Evolutionary conservation across 2,797 vertebrate species (phyloP), one percentile per base, ranked within the genome.

Genomic region (Botia kubotai): DNA sequence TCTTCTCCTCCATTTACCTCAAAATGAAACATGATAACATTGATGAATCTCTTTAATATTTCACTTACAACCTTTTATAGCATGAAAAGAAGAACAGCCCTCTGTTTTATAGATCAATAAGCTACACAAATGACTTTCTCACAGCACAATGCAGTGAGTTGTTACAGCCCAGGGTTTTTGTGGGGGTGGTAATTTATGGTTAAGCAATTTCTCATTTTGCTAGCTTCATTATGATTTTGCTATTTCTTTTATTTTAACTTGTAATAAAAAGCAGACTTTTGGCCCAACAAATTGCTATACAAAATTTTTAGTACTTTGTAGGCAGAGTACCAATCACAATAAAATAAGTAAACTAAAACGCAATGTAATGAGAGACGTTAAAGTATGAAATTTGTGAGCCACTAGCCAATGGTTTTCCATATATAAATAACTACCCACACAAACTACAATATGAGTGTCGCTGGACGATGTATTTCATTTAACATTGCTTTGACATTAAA

Each of bases 31-130:
- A 60, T 76, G 74, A 66, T 50, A 79, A 36, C 77, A 79, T 63
- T 62, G 68, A 71, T 63, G 62, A 48, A 79, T 79, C 68, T 70
- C 26, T 79, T 69, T 72, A 79, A 70, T 79, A 72, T 79, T 79
- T 62, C 53, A 52, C 26, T 58, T 70, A 62, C 36, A 73, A 43
- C 2, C 12, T 77, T 48, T 58, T 77, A 46, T 48, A 0, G 2
- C 2, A 16, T 72, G 16, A 57, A 70, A 72, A 75, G 63, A 69
- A 73, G 11, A 79, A 46, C 55, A 29, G 58, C 57, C 23, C 1
- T 74, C 16, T 26, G 21, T 58, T 43, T 82, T 23, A 21, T 11
- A n/a, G 69, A 84, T 87, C 73, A 80, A 84, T 84, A 72, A 70
- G 11, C 48, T 66, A 75, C 70, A 63, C 55, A 68, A 63, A 63